These are phyloP conservation scores for Taphrorychus bicolor DNA, from an alignment of 2,888 invertebrate species.

Conservation along the genomic window DNA sequence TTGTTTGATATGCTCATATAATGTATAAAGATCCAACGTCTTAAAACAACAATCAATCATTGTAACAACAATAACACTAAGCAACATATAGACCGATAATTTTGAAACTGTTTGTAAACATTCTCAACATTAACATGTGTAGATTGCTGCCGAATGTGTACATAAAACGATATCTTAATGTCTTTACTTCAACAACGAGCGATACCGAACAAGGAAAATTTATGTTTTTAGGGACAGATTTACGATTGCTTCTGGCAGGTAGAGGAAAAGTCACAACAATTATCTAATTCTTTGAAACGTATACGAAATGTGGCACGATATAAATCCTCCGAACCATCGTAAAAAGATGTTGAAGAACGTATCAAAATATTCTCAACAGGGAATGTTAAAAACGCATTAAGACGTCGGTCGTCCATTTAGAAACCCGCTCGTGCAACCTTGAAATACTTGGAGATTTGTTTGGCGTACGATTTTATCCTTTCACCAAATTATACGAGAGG, in stretches of 20 bases:
- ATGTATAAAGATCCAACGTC: neutral
- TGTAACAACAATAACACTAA: slow-evolving; percentile 35
- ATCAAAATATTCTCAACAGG: neutral
- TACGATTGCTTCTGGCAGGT: neutral
- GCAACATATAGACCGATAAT: slow-evolving; percentile 34
- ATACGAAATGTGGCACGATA: neutral
- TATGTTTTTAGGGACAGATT: neutral
- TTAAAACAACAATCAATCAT: slow-evolving; percentile 30
- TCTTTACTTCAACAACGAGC: slow-evolving; percentile 18
- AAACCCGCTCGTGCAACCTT: slow-evolving; percentile 43
- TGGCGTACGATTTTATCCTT: slow-evolving; percentile 37
- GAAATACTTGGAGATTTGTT: slow-evolving; percentile 41
- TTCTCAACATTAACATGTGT: slow-evolving; percentile 38
- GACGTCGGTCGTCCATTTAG: slow-evolving; percentile 36
- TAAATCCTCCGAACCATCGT: neutral
- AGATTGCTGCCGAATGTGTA: slow-evolving; percentile 31
- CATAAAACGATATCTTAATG: slow-evolving; percentile 34
- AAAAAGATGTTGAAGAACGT: neutral
- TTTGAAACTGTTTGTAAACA: slow-evolving; percentile 39
- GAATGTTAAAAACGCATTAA: slow-evolving; percentile 40
- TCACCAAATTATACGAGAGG: slow-evolving; percentile 35
- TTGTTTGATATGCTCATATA: neutral
- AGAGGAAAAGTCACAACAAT: neutral
- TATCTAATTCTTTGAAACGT: neutral
- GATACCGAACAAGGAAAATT: neutral